A percentile compares a stretch with the other conserved stretches of the same genome.
Conservation (phyloP, 2,797 vertebrate species). For the Pipistrellus nathusii region DNA sequence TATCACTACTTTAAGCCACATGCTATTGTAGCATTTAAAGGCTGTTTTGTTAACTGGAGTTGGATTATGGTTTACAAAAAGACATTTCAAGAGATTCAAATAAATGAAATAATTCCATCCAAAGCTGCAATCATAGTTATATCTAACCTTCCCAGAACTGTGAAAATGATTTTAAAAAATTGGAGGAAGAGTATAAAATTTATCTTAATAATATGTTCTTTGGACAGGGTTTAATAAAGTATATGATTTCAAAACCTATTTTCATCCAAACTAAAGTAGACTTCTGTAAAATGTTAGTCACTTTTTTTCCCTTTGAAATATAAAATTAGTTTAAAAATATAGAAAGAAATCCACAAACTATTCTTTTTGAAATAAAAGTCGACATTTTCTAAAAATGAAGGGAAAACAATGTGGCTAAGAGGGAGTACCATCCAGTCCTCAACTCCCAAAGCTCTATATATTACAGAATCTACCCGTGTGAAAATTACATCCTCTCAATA, state of each 20-base stretch:
- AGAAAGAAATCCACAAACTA: not conserved
- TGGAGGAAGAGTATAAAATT: not conserved
- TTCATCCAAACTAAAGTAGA: not conserved
- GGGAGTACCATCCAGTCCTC: not conserved
- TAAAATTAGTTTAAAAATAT: not conserved
- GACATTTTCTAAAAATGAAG: not conserved
- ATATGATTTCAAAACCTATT: not conserved
- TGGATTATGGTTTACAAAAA: slow-evolving; percentile 56
- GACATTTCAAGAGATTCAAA: slow-evolving; percentile 56
- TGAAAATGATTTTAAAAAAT: not conserved
- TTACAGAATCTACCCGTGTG: not conserved
- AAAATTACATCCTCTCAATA: not conserved
- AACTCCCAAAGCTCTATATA: not conserved
- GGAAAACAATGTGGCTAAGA: not conserved
- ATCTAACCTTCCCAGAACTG: not conserved
- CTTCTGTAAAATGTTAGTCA: not conserved
- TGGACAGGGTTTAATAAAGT: not conserved
- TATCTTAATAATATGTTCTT: not conserved
- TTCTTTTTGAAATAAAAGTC: not conserved
- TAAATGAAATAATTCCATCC: slow-evolving; percentile 44
- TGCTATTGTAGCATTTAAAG: slow-evolving; percentile 20
- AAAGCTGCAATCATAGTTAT: not conserved
- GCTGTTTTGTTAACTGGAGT: slow-evolving; percentile 65
- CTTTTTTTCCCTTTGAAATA: not conserved
- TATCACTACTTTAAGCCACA: slow-evolving; percentile 48